Evolutionary conservation across 1,140 invertebrate genomes (phyloP), one percentile per base, ranked within the genome.

Genomic region (Meloidogyne exigua): DNA sequence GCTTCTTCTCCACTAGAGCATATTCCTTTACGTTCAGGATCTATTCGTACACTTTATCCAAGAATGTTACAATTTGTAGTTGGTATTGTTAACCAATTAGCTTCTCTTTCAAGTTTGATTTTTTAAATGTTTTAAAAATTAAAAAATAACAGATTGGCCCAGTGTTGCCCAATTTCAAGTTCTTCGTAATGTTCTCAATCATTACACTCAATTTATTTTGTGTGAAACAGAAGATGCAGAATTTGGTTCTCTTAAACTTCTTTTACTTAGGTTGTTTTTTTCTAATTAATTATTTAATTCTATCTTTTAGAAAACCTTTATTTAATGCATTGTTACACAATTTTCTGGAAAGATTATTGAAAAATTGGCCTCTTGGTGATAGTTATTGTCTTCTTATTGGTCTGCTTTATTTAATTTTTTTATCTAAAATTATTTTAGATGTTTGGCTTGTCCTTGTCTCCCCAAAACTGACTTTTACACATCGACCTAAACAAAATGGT

Each of bases 61-160:
- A 9, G 76, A 42, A 21, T 78, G 32, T 32, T 78, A 13, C 76
- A 76, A 68, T 78, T 78, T 78, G 71, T 78, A 44, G 72, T 75
- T 28, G 68, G 63, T 66, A 39, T 78, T 32, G 42, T 78, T 18
- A 76, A 67, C 39, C 62, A 78, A 62, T 25, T 78, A 9, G 39
- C 76, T 25, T 75, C 76, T 62, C 36, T 78, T 18, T 73, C 72
- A 73, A 73, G 72, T 73, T 26, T 66, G 25, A 32, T 32, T n/a
- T 64, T 15, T n/a, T 26, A 62, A n/a, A 25, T 72, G 63, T 44
- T 39, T 68, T 26, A 23, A 36, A 71, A 39, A n/a, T 1, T 11
- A 26, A 12, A 25, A 36, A 64, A n/a, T 62, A 32, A 28, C n/a
- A 73, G 72, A 73, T 73, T 73, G 72, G 72, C 72, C 72, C 2